These are phyloP conservation scores for Elephantulus edwardii DNA, from an alignment of 2,113 vertebrate species.

Conservation along the genomic window DNA sequence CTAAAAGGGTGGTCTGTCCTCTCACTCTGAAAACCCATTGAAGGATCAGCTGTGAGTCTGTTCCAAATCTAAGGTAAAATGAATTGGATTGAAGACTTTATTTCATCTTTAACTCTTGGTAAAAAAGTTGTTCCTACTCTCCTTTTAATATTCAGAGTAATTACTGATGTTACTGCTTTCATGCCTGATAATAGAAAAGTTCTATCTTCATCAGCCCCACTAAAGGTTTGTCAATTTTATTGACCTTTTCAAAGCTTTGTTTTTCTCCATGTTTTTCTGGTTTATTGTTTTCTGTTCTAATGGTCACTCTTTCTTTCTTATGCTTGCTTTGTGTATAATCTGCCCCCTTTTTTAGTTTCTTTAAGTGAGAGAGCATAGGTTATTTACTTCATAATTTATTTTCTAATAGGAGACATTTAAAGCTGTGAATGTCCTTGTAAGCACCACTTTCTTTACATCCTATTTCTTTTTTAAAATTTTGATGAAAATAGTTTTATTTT, in stretches of 20 bases:
- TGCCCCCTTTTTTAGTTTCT: not conserved
- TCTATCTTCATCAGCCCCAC: not conserved
- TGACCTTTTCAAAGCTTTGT: not conserved
- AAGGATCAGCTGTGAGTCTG: too few relatives aligned
- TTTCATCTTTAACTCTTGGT: too few relatives aligned
- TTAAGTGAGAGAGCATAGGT: not conserved
- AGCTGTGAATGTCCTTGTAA: not conserved
- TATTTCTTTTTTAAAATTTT: too few relatives aligned
- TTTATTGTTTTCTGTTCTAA: not conserved
- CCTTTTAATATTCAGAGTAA: not conserved
- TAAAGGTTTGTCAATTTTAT: too few relatives aligned
- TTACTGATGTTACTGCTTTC: not conserved
- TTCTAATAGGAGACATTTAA: not conserved
- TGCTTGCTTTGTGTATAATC: not conserved
- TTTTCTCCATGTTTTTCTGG: conserved; percentile 31
- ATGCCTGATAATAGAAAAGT: not conserved
- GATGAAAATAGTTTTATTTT: not conserved
- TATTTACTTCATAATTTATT: conserved; percentile 37
- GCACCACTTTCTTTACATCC: not conserved
- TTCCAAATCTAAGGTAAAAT: too few relatives aligned
- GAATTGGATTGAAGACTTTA: too few relatives aligned
- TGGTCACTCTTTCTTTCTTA: not conserved
- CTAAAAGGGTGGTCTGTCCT: too few relatives aligned
- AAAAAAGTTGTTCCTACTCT: not conserved
- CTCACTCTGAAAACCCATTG: too few relatives aligned